These are phyloP conservation scores for Crossocerus cetratus DNA, from an alignment of 2,888 invertebrate species.

Conservation along the genomic window DNA sequence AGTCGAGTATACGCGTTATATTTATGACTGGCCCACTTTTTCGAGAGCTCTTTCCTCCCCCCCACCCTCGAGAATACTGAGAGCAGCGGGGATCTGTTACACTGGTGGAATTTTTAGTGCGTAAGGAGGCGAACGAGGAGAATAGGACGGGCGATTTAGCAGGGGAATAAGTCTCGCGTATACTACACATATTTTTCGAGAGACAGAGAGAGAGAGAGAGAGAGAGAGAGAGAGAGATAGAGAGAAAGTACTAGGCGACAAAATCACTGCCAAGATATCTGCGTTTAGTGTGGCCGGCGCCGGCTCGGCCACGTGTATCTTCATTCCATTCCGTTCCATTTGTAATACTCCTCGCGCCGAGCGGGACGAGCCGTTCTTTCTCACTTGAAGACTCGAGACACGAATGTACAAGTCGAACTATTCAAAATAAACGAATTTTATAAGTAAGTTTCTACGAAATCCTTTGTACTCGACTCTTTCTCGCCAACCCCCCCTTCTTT, in stretches of 20 bases:
- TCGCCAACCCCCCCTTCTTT: too few relatives aligned
- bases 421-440: slow-evolving; percentile 67
- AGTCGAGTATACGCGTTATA: slow-evolving; percentile 16
- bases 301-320: slow-evolving; percentile 49
- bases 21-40: too few relatives aligned
- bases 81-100: too few relatives aligned
- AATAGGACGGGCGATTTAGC: too few relatives aligned
- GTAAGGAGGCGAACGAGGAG: too few relatives aligned
- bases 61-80: too few relatives aligned
- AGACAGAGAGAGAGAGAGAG: slow-evolving; percentile 6
- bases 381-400: slow-evolving; percentile 45
- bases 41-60: too few relatives aligned
- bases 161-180: too few relatives aligned
- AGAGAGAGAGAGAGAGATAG: too few relatives aligned
- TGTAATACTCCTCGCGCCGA: slow-evolving; percentile 39
- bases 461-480: too few relatives aligned
- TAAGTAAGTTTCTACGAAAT: slow-evolving; percentile 45
- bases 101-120: too few relatives aligned
- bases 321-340: slow-evolving; percentile 56
- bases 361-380: slow-evolving; percentile 35
- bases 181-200: too few relatives aligned
- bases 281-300: slow-evolving; percentile 35
- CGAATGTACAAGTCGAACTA: slow-evolving; percentile 65
- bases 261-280: slow-evolving; percentile 59
- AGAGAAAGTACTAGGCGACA: slow-evolving; percentile 10